Evolutionary conservation across 2,888 invertebrate species (phyloP).

Genomic region (Amorpha juglandis): DNA sequence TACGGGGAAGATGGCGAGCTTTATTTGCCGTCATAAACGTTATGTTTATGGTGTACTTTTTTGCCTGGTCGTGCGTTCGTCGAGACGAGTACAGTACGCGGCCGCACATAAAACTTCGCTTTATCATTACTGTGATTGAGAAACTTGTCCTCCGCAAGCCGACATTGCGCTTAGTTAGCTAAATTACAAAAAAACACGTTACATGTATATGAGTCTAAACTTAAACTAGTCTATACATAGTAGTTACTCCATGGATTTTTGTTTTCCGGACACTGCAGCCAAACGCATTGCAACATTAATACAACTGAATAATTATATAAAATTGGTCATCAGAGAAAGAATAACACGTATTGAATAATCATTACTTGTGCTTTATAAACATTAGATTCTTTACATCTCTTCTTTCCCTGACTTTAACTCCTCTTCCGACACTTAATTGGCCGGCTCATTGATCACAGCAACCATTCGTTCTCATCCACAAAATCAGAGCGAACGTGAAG

Average conservation of each 20-base stretch:
- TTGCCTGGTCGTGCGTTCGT: conserved; percentile 59
- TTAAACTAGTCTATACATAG: neutral
- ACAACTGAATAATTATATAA: too few species aligned
- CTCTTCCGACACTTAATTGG: conserved; percentile 43
- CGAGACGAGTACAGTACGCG: conserved; percentile 55
- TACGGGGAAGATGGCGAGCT: conserved; percentile 81
- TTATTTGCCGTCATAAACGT: conserved; percentile 84
- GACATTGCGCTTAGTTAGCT: conserved; percentile 30
- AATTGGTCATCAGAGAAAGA: too few species aligned
- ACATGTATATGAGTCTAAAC: neutral
- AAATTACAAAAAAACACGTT: conserved; percentile 30
- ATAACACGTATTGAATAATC: too few species aligned
- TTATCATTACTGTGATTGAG: conserved; percentile 66
- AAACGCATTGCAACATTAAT: neutral
- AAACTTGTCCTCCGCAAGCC: conserved; percentile 50
- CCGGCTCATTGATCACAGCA: conserved; percentile 57
- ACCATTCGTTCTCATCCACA: conserved; percentile 67
- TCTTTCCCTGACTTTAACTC: neutral
- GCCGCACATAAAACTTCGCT: conserved; percentile 68
- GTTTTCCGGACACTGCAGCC: neutral
- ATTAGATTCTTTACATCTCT: neutral
- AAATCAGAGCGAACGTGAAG: conserved; percentile 58
- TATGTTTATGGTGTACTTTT: conserved; percentile 81
- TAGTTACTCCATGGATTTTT: neutral
- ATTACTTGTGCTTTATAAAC: too few species aligned